Evolutionary conservation across 2,797 vertebrate genomes (phyloP).

Genomic region (Lateolabrax maculatus): DNA sequence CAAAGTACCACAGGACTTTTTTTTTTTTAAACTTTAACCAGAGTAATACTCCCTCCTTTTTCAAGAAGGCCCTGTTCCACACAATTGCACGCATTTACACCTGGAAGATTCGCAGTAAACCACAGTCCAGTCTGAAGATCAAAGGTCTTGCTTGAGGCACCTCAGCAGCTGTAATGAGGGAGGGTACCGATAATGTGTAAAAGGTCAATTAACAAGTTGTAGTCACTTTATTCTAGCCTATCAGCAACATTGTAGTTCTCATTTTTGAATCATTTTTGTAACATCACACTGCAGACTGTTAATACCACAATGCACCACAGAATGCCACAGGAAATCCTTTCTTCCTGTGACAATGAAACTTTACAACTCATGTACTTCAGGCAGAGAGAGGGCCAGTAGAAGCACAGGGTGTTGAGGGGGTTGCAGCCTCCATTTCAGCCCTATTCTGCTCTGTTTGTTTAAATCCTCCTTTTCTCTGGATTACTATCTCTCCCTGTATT

Average conservation of each 20-base stretch:
- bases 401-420: too few relatives aligned
- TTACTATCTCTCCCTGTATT: too few relatives aligned
- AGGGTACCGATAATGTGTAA: background rate
- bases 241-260: background rate
- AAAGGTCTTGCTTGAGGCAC: background rate
- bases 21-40: background rate
- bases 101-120: background rate
- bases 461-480: too few relatives aligned
- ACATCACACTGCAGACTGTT: too few relatives aligned
- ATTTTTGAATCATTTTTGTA: too few relatives aligned
- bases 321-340: too few relatives aligned
- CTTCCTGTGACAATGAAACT: too few relatives aligned
- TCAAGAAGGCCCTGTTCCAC: background rate
- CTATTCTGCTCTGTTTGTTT: too few relatives aligned
- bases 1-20: too few relatives aligned
- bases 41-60: background rate
- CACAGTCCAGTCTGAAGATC: background rate
- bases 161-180: background rate
- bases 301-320: too few relatives aligned
- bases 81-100: background rate
- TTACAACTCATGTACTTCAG: too few relatives aligned
- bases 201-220: background rate
- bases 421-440: too few relatives aligned
- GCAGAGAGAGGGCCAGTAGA: background rate
- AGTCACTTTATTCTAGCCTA: background rate